phyloP scores from a whole-genome alignment of 2,797 vertebrate species.

The Kryptopterus vitreolus region DNA sequence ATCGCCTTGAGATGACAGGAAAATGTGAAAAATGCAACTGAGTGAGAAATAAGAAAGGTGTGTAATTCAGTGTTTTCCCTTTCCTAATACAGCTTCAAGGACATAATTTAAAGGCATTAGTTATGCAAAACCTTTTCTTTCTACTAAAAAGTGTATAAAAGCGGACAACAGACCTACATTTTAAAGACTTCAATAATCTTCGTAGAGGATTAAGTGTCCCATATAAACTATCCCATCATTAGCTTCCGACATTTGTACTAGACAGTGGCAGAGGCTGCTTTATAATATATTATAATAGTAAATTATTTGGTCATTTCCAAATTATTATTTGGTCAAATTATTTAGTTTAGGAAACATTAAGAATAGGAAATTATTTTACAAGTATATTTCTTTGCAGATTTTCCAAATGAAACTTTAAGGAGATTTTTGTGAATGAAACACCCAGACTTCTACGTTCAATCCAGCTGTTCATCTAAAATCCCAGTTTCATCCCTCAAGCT shows the following conservation, averaged over 20 bases:
- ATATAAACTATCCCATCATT: not conserved
- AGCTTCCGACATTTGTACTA: not conserved
- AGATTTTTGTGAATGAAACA: not conserved
- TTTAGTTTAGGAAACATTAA: too few relatives aligned
- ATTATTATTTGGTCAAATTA: too few relatives aligned
- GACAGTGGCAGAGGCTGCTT: not conserved
- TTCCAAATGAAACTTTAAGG: too few relatives aligned
- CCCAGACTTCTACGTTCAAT: not conserved
- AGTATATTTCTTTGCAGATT: not conserved
- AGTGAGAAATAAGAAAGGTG: constrained; percentile 8
- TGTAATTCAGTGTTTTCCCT: constrained; percentile 1
- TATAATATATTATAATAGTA: too few relatives aligned
- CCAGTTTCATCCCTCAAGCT: not conserved
- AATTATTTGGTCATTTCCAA: not conserved
- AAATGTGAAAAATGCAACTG: not conserved
- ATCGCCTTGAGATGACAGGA: constrained; percentile 45
- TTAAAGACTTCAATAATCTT: not conserved
- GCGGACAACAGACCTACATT: not conserved
- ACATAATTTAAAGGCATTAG: not conserved
- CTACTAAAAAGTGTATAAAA: not conserved
- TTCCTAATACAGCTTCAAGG: constrained; percentile 12
- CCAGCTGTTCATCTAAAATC: not conserved
- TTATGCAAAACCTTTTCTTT: not conserved
- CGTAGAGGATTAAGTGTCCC: too few relatives aligned
- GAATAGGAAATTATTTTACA: not conserved